These are phyloP conservation scores for Sesamia inferens DNA, from an alignment of 2,888 invertebrate genomes.

Conservation along the genomic window DNA sequence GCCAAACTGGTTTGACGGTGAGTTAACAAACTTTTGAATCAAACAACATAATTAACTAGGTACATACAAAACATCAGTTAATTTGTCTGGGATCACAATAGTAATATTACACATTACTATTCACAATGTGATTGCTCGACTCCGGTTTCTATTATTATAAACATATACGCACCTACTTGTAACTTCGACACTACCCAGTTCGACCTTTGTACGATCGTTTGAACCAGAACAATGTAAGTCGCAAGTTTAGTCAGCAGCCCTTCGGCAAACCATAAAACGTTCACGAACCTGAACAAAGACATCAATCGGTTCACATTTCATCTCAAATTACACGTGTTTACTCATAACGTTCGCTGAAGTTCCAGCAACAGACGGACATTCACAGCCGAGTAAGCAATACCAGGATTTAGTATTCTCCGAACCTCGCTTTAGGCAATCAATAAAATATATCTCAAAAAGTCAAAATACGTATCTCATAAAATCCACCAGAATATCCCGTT, in stretches of 20 bases:
- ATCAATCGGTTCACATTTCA: conserved; percentile 88
- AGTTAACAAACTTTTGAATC: neutral
- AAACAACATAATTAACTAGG: neutral
- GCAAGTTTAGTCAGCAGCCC: conserved; percentile 82
- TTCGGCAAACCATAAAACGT: conserved; percentile 80
- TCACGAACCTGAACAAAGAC: conserved; percentile 85
- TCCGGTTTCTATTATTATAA: conserved; percentile 5
- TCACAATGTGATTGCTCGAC: conserved; percentile 2
- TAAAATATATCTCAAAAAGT: conserved; percentile 59
- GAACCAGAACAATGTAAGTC: conserved; percentile 78
- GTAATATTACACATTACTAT: neutral
- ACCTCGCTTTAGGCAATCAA: conserved; percentile 76
- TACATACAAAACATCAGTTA: neutral
- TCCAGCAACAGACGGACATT: conserved; percentile 68
- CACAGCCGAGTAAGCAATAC: conserved; percentile 70
- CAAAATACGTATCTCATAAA: conserved; percentile 45
- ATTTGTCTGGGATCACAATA: neutral
- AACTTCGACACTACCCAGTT: conserved; percentile 19
- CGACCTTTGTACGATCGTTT: conserved; percentile 42
- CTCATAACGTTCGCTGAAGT: conserved; percentile 75
- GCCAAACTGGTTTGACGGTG: too few relatives aligned
- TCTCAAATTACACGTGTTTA: conserved; percentile 85
- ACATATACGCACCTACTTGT: neutral
- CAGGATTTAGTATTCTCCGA: conserved; percentile 74
- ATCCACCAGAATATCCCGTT: conserved; percentile 45